Evolutionary conservation across 2,797 vertebrate species (phyloP).

Genomic region (Urocyon cinereoargenteus): DNA sequence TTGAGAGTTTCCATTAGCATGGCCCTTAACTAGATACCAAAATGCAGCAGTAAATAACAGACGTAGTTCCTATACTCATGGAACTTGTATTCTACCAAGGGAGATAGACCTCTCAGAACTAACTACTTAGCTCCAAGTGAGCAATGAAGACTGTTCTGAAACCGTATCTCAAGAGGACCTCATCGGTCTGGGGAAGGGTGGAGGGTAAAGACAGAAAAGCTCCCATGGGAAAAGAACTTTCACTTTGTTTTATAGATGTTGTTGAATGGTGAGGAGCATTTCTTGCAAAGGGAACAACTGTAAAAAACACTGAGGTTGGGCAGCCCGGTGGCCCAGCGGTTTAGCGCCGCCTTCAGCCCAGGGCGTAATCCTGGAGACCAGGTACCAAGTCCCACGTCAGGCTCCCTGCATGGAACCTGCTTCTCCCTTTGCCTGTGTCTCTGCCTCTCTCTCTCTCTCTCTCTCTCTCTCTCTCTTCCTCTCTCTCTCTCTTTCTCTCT

Average conservation of each 20-base stretch:
- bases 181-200: background rate
- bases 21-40: background rate
- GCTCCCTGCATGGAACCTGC: too few relatives aligned
- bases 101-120: background rate
- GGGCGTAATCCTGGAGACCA: too few relatives aligned
- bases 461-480: too few relatives aligned
- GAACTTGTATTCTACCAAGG: background rate
- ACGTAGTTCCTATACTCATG: background rate
- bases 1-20: background rate
- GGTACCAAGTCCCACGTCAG: too few relatives aligned
- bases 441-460: too few relatives aligned
- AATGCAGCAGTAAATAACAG: background rate
- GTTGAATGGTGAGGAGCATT: background rate
- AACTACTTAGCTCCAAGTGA: background rate
- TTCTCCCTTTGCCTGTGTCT: too few relatives aligned
- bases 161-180: background rate
- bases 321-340: too few relatives aligned
- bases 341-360: too few relatives aligned
- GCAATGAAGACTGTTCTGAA: background rate
- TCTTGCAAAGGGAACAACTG: background rate
- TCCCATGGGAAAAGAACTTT: background rate
- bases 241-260: constrained; percentile 39
- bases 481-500: too few relatives aligned
- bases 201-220: background rate
- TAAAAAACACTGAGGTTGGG: too few relatives aligned